Evolutionary conservation across 2,888 invertebrate genomes (phyloP), one percentile per base, ranked within the genome.

Genomic region (Sphaeridia pumilis): DNA sequence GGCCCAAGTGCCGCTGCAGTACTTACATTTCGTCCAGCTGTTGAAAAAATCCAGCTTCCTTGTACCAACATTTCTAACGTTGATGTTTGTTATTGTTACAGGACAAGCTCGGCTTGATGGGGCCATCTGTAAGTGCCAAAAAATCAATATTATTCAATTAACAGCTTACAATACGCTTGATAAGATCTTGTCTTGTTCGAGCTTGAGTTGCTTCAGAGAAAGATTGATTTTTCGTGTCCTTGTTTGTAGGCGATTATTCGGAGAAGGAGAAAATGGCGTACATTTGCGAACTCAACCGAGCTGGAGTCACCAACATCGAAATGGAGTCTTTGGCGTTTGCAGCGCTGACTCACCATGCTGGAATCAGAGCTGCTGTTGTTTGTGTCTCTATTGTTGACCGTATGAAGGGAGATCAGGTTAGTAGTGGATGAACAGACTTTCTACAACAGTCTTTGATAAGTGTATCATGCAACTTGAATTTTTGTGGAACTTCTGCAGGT

Each of bases 251-350:
- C 71, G 90, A 93, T 66, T 94, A 88, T 73, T 80, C 80, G 2
- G 86, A 87, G 68, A 72, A 77, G n/a, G 93, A 97, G 60, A 94
- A 93, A 73, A 81, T 87, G 78, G 82, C 82, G 45, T 97, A 89
- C 70, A 73, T 97, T 65, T 78, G 79, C 63, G 76, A 80, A 61
- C 69, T 92, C 57, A 79, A 82, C 59, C 78, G 81, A 57, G 74
- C 80, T 45, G 92, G 90, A 2, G 87, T 97, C 14, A 80, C 85
- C 24, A 97, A 97, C 72, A 93, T 97, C 66, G 97, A 97, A 75
- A 94, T 94, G 95, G 97, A 97, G 73, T 85, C 87, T 35, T 77
- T 89, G 7, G 84, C 87, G 14, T 94, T 97, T 70, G 88, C 93
- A 0, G 92, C 94, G 1, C 78, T 94, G 49, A 93, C 92, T 25